phyloP scores from a whole-genome alignment of 2,888 invertebrate genomes.

The Clistopyga incitator region DNA sequence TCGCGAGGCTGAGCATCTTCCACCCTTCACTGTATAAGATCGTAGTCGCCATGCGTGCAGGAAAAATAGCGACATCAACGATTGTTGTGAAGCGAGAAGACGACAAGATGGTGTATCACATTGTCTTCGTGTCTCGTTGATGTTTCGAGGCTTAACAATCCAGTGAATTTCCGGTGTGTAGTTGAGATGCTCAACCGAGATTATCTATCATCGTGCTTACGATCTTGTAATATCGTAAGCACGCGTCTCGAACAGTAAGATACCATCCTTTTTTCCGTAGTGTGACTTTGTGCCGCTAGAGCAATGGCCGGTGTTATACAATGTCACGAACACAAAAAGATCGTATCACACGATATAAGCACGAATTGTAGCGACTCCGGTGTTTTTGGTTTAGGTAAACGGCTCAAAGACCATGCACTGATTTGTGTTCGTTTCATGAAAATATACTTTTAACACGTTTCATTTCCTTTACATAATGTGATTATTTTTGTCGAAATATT shows the following conservation, averaged over 20 bases:
- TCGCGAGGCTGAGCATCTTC: constrained; percentile 2
- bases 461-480: no score
- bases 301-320: no score
- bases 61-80: neutral
- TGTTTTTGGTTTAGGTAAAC: neutral
- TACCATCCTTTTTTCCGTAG: no score
- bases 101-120: neutral
- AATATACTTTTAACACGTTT: no score
- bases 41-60: neutral
- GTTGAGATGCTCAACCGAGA: neutral
- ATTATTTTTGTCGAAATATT: neutral
- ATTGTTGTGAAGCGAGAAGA: neutral
- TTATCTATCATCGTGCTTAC: neutral
- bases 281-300: no score
- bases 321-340: no score
- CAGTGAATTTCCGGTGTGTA: neutral
- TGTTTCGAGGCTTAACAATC: neutral
- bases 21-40: neutral
- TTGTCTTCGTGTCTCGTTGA: neutral
- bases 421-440: no score
- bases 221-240: neutral
- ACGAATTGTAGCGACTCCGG: neutral
- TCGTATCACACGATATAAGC: neutral
- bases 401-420: no score
- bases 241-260: neutral